phyloP scores from a whole-genome alignment of 1,140 invertebrate genomes.

The Euwallacea similis region DNA sequence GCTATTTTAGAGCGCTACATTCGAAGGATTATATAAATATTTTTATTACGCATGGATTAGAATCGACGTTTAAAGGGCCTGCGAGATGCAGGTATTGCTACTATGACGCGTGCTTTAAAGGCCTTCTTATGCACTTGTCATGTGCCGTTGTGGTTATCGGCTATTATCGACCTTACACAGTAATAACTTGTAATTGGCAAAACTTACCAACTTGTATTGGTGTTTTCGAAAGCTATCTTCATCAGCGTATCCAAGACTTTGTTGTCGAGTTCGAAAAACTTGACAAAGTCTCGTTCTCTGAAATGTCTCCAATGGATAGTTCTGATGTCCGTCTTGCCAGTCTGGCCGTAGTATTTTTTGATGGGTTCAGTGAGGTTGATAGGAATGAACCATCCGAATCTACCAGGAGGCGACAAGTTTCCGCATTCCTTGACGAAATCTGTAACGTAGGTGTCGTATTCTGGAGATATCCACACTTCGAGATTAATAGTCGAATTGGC shows the following conservation, averaged over 20 bases:
- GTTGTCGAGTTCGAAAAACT: constrained; percentile 52
- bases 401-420: constrained; percentile 62
- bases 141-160: no score
- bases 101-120: no score
- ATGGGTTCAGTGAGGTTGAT: constrained; percentile 49
- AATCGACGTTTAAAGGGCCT: no score
- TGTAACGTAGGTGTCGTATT: constrained; percentile 57
- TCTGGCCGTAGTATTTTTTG: constrained; percentile 36
- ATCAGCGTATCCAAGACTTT: background rate
- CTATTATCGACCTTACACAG: no score
- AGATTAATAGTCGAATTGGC: constrained; percentile 70
- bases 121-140: no score
- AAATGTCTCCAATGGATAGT: constrained; percentile 59
- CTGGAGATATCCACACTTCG: constrained; percentile 68
- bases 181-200: no score
- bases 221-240: no score
- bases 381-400: constrained; percentile 76
- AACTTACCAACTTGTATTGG: no score
- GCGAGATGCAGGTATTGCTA: no score
- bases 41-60: background rate
- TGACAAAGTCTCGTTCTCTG: constrained; percentile 51
- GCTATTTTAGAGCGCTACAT: constrained; percentile 12
- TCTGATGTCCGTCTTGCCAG: constrained; percentile 33
- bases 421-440: constrained; percentile 63
- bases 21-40: constrained; percentile 12